These are phyloP conservation scores for Myrmecobius fasciatus DNA, from an alignment of 2,113 vertebrate genomes.

Conservation along the genomic window DNA sequence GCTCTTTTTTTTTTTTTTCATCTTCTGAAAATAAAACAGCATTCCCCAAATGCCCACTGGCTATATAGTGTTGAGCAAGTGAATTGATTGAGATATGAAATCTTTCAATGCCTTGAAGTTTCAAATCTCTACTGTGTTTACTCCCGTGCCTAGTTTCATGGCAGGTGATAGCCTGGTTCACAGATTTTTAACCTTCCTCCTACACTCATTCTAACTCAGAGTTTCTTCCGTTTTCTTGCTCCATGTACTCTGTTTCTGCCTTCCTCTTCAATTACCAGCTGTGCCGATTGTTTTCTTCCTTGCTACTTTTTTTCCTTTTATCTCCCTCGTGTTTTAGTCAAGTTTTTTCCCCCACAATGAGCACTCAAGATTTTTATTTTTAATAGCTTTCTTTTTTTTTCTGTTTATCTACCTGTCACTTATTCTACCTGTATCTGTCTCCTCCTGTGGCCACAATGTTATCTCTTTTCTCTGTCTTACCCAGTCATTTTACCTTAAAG, in stretches of 20 bases:
- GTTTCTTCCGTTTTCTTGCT: constrained; percentile 18
- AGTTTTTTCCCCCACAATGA: constrained; percentile 62
- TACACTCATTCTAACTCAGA: neutral
- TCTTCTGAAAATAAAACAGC: constrained; percentile 31
- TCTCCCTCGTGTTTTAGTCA: constrained; percentile 69
- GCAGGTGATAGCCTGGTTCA: neutral
- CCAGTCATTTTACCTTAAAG: constrained; percentile 74
- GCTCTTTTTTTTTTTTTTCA: constrained; percentile 32
- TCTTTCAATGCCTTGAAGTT: neutral
- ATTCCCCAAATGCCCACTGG: neutral
- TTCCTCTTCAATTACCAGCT: constrained; percentile 73
- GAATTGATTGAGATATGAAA: constrained; percentile 47
- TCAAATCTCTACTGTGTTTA: constrained; percentile 40
- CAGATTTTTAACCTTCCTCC: neutral
- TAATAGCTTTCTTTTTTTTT: constrained; percentile 69
- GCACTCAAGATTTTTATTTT: constrained; percentile 74
- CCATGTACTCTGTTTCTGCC: constrained; percentile 12
- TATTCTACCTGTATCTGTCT: constrained; percentile 66
- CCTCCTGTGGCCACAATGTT: constrained; percentile 65
- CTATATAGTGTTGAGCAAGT: constrained; percentile 9
- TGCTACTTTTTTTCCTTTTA: constrained; percentile 50
- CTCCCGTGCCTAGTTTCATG: neutral
- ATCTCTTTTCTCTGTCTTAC: constrained; percentile 73
- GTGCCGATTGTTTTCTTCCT: constrained; percentile 57
- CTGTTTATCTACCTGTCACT: constrained; percentile 79